Evolutionary conservation across 92 coral and sea anemone species (phyloP).

Genomic region (Phenganax marumi): DNA sequence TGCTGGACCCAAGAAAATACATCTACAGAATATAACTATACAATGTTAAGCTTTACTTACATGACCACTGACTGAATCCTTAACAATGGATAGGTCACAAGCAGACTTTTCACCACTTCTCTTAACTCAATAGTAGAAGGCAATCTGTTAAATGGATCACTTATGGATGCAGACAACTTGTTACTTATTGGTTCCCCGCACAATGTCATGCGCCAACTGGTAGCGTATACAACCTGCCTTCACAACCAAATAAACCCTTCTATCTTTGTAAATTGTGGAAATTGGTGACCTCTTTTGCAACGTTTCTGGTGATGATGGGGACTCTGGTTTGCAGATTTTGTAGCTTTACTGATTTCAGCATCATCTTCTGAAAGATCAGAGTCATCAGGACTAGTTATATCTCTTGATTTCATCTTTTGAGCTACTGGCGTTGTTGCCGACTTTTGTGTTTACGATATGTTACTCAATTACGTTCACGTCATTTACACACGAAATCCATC

Average conservation of each 20-base stretch:
- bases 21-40: not conserved
- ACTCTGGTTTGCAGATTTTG: not conserved
- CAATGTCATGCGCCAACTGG: constrained; percentile 4
- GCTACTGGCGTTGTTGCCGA: constrained; percentile 1
- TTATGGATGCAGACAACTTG: not conserved
- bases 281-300: constrained; percentile 2
- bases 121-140: not conserved
- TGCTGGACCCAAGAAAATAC: too few relatives aligned
- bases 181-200: constrained; percentile 20
- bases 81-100: constrained; percentile 20
- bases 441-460: too few relatives aligned
- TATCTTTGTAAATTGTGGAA: constrained; percentile 18
- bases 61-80: constrained; percentile 16
- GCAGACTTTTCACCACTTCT: constrained; percentile 27
- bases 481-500: too few relatives aligned
- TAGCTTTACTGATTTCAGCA: not conserved
- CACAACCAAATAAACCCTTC: constrained; percentile 7
- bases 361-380: not conserved
- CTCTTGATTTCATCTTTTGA: not conserved
- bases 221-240: not conserved
- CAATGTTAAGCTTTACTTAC: not conserved
- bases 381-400: not conserved
- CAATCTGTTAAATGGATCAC: constrained; percentile 18
- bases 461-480: too few relatives aligned
- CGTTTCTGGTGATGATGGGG: constrained; percentile 22